phyloP scores from a whole-genome alignment of 2,113 vertebrate species.

The Microcebus murinus region DNA sequence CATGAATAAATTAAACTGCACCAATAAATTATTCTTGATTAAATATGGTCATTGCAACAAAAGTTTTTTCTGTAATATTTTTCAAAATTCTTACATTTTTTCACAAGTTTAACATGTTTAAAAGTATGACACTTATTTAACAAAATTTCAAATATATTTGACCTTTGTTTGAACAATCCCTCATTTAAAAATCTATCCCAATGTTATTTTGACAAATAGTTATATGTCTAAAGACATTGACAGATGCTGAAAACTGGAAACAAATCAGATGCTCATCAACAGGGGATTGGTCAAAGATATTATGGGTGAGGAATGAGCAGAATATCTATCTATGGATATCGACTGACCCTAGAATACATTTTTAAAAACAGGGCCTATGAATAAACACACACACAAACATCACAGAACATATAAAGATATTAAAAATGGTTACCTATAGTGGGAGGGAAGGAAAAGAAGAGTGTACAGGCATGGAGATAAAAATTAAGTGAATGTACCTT shows the following conservation, averaged over 20 bases:
- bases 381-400: background rate
- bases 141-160: background rate
- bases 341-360: background rate
- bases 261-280: background rate
- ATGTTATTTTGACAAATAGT: background rate
- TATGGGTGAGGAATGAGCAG: background rate
- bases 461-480: background rate
- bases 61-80: background rate
- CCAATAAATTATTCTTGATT: constrained; percentile 28
- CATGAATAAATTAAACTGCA: constrained; percentile 35
- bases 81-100: background rate
- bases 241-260: background rate
- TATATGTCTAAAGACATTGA: background rate
- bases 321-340: background rate
- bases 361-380: background rate
- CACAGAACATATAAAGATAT: background rate
- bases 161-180: background rate
- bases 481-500: background rate
- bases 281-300: background rate
- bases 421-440: background rate
- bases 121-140: background rate
- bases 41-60: constrained; percentile 24
- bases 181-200: constrained; percentile 7
- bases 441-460: background rate
- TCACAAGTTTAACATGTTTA: constrained; percentile 33